These are phyloP conservation scores for Acrocera orbiculus DNA, from an alignment of 2,888 invertebrate species.

Conservation along the genomic window DNA sequence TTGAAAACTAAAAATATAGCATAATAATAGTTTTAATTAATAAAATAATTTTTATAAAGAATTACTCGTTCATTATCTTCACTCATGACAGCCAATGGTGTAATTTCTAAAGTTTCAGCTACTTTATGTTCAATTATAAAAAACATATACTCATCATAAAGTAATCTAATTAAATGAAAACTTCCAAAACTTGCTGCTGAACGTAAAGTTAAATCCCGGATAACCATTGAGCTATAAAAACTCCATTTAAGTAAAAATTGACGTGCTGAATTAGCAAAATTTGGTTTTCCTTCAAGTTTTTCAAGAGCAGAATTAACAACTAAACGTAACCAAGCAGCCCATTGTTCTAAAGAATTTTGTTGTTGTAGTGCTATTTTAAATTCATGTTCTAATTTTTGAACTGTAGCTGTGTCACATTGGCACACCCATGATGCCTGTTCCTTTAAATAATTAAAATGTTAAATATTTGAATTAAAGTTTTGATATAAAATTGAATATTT, in stretches of 20 bases:
- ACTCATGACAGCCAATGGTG: conserved; percentile 86
- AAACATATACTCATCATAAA: conserved; percentile 99
- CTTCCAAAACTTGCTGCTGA: conserved; percentile 98
- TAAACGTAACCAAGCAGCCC: conserved; percentile 93
- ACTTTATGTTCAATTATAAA: conserved; percentile 95
- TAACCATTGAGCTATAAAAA: conserved; percentile 96
- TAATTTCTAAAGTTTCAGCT: conserved; percentile 73
- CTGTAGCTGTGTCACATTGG: conserved; percentile 69
- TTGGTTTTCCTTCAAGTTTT: conserved; percentile 67
- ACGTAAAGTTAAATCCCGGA: conserved; percentile 85
- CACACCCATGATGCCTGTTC: conserved; percentile 93
- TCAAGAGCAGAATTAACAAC: conserved; percentile 82
- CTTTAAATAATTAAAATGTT: conserved; percentile 10
- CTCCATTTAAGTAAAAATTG: conserved; percentile 97
- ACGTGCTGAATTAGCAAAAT: conserved; percentile 68
- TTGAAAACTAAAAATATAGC: too few species aligned
- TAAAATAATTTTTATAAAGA: too few species aligned
- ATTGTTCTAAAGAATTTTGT: conserved; percentile 87
- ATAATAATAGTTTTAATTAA: too few species aligned
- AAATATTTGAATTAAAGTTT: too few species aligned
- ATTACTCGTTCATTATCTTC: conserved; percentile 33
- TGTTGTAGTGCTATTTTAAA: conserved; percentile 84
- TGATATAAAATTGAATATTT: too few species aligned
- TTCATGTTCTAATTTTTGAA: conserved; percentile 75
- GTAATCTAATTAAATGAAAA: conserved; percentile 90